These are phyloP conservation scores for Sebastes vulpes DNA, from an alignment of 2,797 vertebrate species.

Conservation along the genomic window DNA sequence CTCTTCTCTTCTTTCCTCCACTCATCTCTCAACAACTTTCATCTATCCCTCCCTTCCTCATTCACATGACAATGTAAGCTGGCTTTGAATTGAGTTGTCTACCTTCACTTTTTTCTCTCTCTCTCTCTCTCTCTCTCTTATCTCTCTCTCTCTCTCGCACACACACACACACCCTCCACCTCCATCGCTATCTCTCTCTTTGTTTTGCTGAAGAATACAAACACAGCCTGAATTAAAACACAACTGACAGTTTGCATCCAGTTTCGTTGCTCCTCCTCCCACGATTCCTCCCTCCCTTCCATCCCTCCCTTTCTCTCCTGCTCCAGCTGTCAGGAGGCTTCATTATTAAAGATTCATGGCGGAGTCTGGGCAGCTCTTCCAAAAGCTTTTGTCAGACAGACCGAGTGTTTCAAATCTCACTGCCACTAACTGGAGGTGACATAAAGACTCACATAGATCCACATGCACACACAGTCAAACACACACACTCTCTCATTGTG, in stretches of 20 bases:
- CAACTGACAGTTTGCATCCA: slow-evolving; percentile 80
- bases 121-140: background rate
- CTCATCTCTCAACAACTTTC: slow-evolving; percentile 30
- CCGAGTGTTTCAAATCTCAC: slow-evolving; percentile 77
- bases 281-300: slow-evolving; percentile 40
- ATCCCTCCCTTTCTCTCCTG: slow-evolving; percentile 42
- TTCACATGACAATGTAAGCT: slow-evolving; percentile 21
- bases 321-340: slow-evolving; percentile 83
- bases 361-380: slow-evolving; percentile 80
- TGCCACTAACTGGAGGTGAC: slow-evolving; percentile 79
- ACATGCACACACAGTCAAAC: background rate
- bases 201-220: slow-evolving; percentile 73
- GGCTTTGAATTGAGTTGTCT: slow-evolving; percentile 48
- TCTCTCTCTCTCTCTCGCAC: background rate
- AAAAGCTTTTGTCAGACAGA: slow-evolving; percentile 84
- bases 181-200: slow-evolving; percentile 59
- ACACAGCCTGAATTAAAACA: slow-evolving; percentile 73
- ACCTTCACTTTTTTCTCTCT: slow-evolving; percentile 17
- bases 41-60: slow-evolving; percentile 22
- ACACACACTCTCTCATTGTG: background rate
- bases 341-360: slow-evolving; percentile 85
- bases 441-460: slow-evolving; percentile 50
- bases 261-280: slow-evolving; percentile 53
- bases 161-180: slow-evolving; percentile 1
- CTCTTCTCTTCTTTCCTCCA: background rate